Conservation (phyloP, 2,888 invertebrate genomes). For the Mimumesa dahlbomi region DNA sequence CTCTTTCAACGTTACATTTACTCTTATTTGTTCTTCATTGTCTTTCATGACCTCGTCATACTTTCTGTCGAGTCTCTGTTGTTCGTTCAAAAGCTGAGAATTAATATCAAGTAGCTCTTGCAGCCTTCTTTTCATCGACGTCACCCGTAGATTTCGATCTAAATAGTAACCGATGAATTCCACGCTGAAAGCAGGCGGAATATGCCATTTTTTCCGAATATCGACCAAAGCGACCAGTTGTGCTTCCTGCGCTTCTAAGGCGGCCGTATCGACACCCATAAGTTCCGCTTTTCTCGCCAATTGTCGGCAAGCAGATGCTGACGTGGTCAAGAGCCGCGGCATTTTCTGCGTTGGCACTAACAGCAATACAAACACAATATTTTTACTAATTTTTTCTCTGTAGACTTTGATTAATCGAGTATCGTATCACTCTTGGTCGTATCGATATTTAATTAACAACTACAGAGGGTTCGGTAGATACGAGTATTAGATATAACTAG, state of each 20-base stretch:
- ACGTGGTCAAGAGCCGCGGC: conserved; percentile 93
- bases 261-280: conserved; percentile 93
- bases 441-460: too few species aligned
- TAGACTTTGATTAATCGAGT: too few species aligned
- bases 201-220: conserved; percentile 95
- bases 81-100: conserved; percentile 88
- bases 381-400: neutral
- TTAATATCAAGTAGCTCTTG: conserved; percentile 89
- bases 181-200: conserved; percentile 95
- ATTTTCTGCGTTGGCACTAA: conserved; percentile 98
- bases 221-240: conserved; percentile 91
- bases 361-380: conserved; percentile 55
- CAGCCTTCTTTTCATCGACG: conserved; percentile 88
- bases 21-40: conserved; percentile 85
- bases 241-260: conserved; percentile 90
- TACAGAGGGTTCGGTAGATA: too few species aligned
- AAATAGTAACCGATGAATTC: conserved; percentile 97
- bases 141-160: conserved; percentile 91
- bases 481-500: too few species aligned
- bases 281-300: conserved; percentile 92
- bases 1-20: conserved; percentile 83
- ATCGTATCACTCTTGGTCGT: too few species aligned
- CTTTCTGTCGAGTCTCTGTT: conserved; percentile 87
- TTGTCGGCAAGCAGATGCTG: conserved; percentile 92
- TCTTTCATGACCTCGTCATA: conserved; percentile 89